These are phyloP conservation scores for Onychomys torridus DNA, from an alignment of 2,797 vertebrate genomes.

Conservation along the genomic window DNA sequence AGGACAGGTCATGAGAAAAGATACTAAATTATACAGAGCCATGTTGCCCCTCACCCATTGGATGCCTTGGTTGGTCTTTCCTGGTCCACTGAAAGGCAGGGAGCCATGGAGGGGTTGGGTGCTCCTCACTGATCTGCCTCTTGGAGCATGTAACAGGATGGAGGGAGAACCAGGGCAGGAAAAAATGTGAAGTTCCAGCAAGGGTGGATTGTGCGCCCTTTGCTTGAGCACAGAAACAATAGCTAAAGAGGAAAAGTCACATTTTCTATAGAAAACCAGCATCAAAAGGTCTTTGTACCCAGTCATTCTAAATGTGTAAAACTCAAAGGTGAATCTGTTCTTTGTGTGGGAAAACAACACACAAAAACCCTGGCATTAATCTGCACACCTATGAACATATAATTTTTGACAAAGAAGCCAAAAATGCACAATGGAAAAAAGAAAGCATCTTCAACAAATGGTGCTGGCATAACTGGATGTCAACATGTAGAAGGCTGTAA, in stretches of 20 bases:
- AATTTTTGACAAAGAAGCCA: too few species aligned
- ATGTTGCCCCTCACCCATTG: not conserved
- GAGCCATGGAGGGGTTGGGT: not conserved
- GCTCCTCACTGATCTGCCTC: not conserved
- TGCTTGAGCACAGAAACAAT: not conserved
- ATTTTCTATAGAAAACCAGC: not conserved
- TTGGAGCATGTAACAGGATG: not conserved
- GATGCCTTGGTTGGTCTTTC: not conserved
- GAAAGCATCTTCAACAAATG: too few species aligned
- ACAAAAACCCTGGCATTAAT: too few species aligned
- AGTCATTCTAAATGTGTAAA: conserved; percentile 20
- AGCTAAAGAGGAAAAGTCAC: not conserved
- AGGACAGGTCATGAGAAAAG: not conserved
- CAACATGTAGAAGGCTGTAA: too few species aligned
- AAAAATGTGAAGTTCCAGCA: not conserved
- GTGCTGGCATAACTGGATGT: too few species aligned
- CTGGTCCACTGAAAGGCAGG: not conserved
- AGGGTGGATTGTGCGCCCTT: not conserved
- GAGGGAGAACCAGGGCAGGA: not conserved
- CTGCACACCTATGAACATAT: too few species aligned
- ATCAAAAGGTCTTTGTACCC: not conserved
- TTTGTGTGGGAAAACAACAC: not conserved
- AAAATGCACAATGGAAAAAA: too few species aligned
- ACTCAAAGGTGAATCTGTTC: conserved; percentile 32
- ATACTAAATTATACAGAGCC: not conserved